Percentiles rank a stretch among this genome's conserved stretches.
Evolutionary conservation across 2,888 invertebrate species (phyloP).

Genomic region (Dasysyrphus albostriatus): DNA sequence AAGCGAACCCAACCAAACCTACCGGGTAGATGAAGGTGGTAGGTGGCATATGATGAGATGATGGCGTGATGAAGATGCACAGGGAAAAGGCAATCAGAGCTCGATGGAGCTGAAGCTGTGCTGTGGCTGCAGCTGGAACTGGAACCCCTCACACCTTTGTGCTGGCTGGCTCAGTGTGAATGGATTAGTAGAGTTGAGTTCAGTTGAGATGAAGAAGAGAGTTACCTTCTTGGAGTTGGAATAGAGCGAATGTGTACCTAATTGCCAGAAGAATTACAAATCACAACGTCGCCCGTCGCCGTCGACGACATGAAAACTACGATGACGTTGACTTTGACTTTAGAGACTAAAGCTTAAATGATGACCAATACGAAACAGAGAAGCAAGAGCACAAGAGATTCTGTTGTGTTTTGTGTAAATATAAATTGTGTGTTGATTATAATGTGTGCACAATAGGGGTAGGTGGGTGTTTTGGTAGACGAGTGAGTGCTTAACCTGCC

Average conservation of each 20-base stretch:
- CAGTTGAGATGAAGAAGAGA: conserved; percentile 21
- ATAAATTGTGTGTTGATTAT: conserved; percentile 58
- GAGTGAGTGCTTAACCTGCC: background rate
- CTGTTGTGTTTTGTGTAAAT: conserved; percentile 35
- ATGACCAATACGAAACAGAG: background rate
- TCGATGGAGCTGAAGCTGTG: conserved; percentile 1
- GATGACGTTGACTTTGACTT: background rate
- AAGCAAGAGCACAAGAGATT: conserved; percentile 14
- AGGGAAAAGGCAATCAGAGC: conserved; percentile 16
- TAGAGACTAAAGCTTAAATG: background rate
- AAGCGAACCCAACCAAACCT: conserved; percentile 12
- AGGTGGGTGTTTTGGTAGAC: conserved; percentile 18
- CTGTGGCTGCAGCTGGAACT: background rate
- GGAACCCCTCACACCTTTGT: background rate
- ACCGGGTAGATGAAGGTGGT: conserved; percentile 30
- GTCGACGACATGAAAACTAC: background rate
- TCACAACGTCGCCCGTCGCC: conserved; percentile 7
- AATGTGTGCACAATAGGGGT: conserved; percentile 32
- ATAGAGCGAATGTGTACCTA: conserved; percentile 52
- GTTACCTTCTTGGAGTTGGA: conserved; percentile 23
- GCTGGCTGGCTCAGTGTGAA: conserved; percentile 28
- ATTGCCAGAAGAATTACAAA: conserved; percentile 56
- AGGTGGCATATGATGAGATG: conserved; percentile 30
- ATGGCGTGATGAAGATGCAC: conserved; percentile 50
- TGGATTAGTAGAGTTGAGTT: conserved; percentile 32